phyloP scores from a whole-genome alignment of 1,140 invertebrate species.

The Heliothis subflexa region DNA sequence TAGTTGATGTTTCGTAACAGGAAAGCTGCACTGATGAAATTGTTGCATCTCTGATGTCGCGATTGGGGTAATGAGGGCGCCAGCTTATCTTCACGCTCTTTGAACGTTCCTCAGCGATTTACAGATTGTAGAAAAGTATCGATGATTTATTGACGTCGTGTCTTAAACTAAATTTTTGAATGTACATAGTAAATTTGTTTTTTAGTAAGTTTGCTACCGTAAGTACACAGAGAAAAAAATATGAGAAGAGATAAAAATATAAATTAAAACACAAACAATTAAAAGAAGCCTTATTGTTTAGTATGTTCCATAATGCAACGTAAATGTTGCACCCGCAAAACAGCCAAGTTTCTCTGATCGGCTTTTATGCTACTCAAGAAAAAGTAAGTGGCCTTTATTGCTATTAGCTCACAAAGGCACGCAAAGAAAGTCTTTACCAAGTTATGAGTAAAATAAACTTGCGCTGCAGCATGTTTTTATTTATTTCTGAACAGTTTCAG shows the following conservation, averaged over 20 bases:
- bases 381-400: background rate
- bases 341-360: background rate
- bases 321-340: too few relatives aligned
- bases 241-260: background rate
- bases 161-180: background rate
- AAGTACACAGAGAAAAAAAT: too few relatives aligned
- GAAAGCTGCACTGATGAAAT: slow-evolving; percentile 35
- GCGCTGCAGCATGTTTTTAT: slow-evolving; percentile 12
- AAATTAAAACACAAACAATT: background rate
- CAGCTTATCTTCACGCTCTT: slow-evolving; percentile 37
- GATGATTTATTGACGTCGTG: background rate
- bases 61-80: slow-evolving; percentile 36
- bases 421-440: background rate
- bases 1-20: slow-evolving; percentile 40
- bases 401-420: background rate
- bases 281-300: too few relatives aligned
- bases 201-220: background rate
- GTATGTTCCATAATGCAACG: too few relatives aligned
- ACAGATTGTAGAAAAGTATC: background rate
- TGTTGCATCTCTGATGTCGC: slow-evolving; percentile 42
- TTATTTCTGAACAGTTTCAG: background rate
- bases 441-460: background rate
- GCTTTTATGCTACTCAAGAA: background rate
- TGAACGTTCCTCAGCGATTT: background rate
- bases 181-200: background rate